Base-by-base conservation (phyloP, 2,888 invertebrate genomes). In the Balanococcus diminutus region DNA sequence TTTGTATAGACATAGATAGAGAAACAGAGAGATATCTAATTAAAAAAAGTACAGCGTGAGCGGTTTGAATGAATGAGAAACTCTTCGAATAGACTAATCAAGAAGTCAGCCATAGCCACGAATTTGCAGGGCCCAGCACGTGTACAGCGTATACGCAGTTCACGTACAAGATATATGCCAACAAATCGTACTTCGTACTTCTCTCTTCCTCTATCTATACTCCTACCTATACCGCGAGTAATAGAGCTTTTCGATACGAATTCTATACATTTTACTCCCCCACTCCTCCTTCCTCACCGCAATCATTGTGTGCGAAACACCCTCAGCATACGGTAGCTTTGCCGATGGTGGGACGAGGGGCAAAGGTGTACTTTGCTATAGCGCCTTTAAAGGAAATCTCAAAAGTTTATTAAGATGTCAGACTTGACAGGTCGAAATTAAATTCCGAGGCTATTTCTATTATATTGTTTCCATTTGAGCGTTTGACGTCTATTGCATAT, bases 381-480 rank as follows among this genome's bases (percentile, higher is more conserved):
- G 67, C 28, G 31, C 28, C 28, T 28, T 67, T 67, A 79, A 79
- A 79, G 75, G 75, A 79, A 79, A 79, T 79, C 75, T 79, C 75
- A 79, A 79, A 67, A 79, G 75, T 79, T 79, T 79, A 79, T 79
- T 79, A 79, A 79, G 75, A 79, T 36, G 75, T 79, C 75, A 79
- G 75, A 79, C 75, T 36, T 79, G 75, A 79, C 75, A 79, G 75
- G 16, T 79, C 75, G 75, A 79, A 79, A 79, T 79, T 79, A 79
- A 79, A 79, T 79, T 79, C 75, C 36, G 31, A 32, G 75, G 75
- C 75, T 79, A 79, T 79, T 79, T 79, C 75, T 79, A 79, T 36
- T 79, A 79, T 36, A 79, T 79, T 79, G 75, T 79, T 79, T 79
- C 75, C 32, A 79, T 79, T 79, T 79, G 32, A 79, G 36, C 75